Evolutionary conservation across 2,113 vertebrate genomes (phyloP), one percentile per base, ranked within the genome.

Genomic region (Phoxinus phoxinus): DNA sequence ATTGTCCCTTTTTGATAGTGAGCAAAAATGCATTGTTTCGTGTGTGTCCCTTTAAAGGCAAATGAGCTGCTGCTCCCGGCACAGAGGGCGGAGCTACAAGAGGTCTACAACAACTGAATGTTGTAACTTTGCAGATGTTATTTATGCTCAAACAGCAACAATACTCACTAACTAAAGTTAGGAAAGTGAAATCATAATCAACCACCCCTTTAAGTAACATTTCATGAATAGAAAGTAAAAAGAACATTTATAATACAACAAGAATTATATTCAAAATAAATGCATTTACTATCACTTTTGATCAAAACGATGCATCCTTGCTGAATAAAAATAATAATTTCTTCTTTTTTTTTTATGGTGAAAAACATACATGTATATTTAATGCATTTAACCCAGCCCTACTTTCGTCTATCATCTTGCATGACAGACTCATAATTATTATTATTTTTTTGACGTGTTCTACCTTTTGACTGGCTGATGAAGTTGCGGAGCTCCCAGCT

Each of bases 401-500:
- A 69, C 15, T 44, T 73, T 25, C 5, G 5, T 25, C 12, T 17
- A 15, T 25, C 41, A 13, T 46, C n/a, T 73, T 46, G 6, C 23
- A 25, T 73, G 5, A 32, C 37, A n/a, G 6, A 73, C 11, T 46
- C 11, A 3, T 73, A 23, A 25, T 63, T 1, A 25, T 25, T 0
- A 27, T 17, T 10, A 32, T 17, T 37, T 72, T 41, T 25, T 21
- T 48, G 67, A n/a, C 0, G n/a, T 41, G 4, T 71, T 91, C 90
- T 90, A 98, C 98, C 97, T 93, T 96, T 98, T 30, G 96, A 96
- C 92, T 98, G 97, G 91, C 90, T 98, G 89, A 99, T 96, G n/a
- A 98, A 96, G 0, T 95, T 98, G 77, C 96, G 96, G 56, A 99
- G 97, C 86, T 99, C 98, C 97, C 98, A 99, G 51, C 98, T 99